Percentiles rank a stretch among this genome's conserved stretches.
Evolutionary conservation across 2,888 invertebrate species (phyloP).

Genomic region (Malthinus seriepunctatus): DNA sequence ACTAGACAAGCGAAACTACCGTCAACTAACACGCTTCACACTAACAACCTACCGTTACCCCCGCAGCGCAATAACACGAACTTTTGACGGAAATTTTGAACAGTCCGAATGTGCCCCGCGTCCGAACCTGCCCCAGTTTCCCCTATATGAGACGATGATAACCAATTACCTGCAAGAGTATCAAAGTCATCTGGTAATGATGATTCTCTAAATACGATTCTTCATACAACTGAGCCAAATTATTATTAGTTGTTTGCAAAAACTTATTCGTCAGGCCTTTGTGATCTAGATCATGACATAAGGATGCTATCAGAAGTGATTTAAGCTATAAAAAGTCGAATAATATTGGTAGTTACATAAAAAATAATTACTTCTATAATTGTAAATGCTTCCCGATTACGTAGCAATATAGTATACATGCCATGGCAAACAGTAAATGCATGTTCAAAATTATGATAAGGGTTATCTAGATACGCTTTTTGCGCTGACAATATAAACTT

Average conservation of each 20-base stretch:
- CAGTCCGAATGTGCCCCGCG: too few species aligned
- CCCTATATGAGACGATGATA: too few species aligned
- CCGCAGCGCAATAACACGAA: too few species aligned
- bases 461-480: constrained; percentile 58
- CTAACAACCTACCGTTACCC: too few species aligned
- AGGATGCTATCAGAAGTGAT: constrained; percentile 60
- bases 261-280: constrained; percentile 66
- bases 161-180: constrained; percentile 58
- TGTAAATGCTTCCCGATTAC: constrained; percentile 57
- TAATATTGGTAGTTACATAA: not conserved
- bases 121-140: too few species aligned
- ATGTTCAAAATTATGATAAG: constrained; percentile 67
- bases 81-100: too few species aligned
- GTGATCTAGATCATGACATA: constrained; percentile 68
- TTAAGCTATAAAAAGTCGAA: constrained; percentile 51
- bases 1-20: too few species aligned
- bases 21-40: too few species aligned
- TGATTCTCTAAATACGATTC: constrained; percentile 64
- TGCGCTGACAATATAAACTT: constrained; percentile 58
- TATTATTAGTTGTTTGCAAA: constrained; percentile 59
- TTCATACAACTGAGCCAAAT: constrained; percentile 60
- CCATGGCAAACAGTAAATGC: constrained; percentile 66
- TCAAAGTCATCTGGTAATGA: constrained; percentile 61
- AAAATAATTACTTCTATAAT: constrained; percentile 54
- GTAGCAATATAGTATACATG: constrained; percentile 60